Base-by-base conservation (phyloP, 2,888 invertebrate species). In the Geotrupes spiniger region DNA sequence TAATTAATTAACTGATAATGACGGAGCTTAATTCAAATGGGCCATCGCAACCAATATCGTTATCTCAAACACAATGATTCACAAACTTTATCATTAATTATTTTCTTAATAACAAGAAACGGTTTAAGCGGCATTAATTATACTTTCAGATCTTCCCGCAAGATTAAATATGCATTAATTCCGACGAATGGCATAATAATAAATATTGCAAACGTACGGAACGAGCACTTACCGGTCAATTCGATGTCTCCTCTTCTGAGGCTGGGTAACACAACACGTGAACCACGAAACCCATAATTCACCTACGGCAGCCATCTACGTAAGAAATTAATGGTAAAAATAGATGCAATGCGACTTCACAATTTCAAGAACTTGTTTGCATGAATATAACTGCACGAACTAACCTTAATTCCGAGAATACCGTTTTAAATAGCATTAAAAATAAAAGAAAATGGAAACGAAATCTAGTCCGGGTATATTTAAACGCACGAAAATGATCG, bases 241-340 rank as follows among this genome's bases (percentile, higher is more conserved):
- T 74, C 87, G 82, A 74, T 86, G 81, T 66, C 87, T 80, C 61
- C 85, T 77, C 68, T 85, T 87, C 61, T 84, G 87, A 46, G 87
- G 87, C 68, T 91, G 90, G 60, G 84, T 81, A 68, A 90, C 84
- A 76, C 92, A 92, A 75, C 92, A 92, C 56, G 90, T 89, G 76
- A 92, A 92, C 85, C 92, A 92, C 69, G 92, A 92, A 61, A 92
- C 81, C 90, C 91, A 91, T 64, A 92, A 82, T 72, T 92, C 92
- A 53, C 76, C 71, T 55, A 87, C 86, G 58, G 86, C 69, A 59
- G 74, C 70, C 73, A 73, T 74, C 68, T 63, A 52, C 36, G 56
- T 53, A 51, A 51, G 15, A 15, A 16, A 15, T 36, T 36, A 14
- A 14, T 12, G 2, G 4, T 36, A 12, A 11, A 3, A 33, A 8